A percentile compares a stretch with the other conserved stretches of the same genome.
These are phyloP conservation scores for Creontiades dilutus DNA, from an alignment of 2,888 invertebrate species.

Conservation along the genomic window DNA sequence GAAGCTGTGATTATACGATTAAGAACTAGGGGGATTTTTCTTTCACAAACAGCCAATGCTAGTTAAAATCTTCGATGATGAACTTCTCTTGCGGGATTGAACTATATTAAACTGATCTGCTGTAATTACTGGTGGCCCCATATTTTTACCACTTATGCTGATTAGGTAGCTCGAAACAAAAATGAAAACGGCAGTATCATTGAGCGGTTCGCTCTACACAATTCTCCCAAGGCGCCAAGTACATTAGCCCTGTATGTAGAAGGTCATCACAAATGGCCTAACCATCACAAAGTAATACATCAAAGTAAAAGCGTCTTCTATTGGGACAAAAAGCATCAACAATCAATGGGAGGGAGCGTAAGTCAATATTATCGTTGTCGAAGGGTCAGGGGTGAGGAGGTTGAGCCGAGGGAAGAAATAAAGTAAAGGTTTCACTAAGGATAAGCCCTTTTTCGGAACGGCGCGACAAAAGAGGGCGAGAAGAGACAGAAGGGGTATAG, in stretches of 20 bases:
- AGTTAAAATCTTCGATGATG: too few species aligned
- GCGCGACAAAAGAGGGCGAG: background rate
- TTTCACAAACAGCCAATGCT: too few species aligned
- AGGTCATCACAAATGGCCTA: background rate
- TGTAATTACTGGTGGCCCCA: too few species aligned
- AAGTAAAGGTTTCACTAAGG: conserved; percentile 32
- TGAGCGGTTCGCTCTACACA: background rate
- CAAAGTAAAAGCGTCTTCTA: conserved; percentile 3
- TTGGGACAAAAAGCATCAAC: conserved; percentile 32
- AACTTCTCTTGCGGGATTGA: too few species aligned
- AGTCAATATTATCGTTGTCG: conserved; percentile 39
- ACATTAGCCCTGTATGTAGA: background rate
- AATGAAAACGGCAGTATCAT: background rate
- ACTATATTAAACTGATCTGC: too few species aligned
- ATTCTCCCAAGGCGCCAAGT: background rate
- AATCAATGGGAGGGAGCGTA: conserved; percentile 28
- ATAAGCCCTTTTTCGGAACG: conserved; percentile 21
- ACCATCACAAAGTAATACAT: conserved; percentile 32
- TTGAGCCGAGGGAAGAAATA: background rate
- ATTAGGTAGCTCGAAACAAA: background rate
- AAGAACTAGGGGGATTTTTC: too few species aligned
- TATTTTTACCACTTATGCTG: too few species aligned
- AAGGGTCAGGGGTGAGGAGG: background rate
- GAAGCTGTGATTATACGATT: too few species aligned
- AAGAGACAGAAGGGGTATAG: background rate